These are phyloP conservation scores for Mola mola DNA, from an alignment of 2,113 vertebrate species.

Conservation along the genomic window DNA sequence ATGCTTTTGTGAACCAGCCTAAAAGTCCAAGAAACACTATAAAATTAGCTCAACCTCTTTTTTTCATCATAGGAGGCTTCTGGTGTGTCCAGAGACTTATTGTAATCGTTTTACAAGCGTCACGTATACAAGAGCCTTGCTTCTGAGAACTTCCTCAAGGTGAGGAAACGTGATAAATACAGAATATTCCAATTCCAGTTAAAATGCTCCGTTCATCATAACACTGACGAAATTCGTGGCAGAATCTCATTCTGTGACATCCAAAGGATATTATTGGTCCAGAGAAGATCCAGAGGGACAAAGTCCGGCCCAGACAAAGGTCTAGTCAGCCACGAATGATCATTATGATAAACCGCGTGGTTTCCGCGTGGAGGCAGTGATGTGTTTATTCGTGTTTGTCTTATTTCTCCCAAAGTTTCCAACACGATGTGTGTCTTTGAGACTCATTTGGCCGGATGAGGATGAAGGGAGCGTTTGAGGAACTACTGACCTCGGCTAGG, in stretches of 20 bases:
- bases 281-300: conserved; percentile 11
- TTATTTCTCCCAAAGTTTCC: background rate
- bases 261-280: conserved; percentile 11
- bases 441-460: conserved; percentile 21
- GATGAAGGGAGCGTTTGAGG: conserved; percentile 18
- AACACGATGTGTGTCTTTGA: conserved; percentile 5
- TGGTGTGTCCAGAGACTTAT: conserved; percentile 15
- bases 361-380: background rate
- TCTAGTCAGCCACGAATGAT: conserved; percentile 12
- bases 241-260: conserved; percentile 19
- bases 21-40: conserved; percentile 18
- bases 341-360: no score
- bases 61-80: background rate
- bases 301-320: conserved; percentile 11
- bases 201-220: conserved; percentile 18
- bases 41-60: conserved; percentile 9
- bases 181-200: conserved; percentile 18
- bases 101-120: conserved; percentile 32
- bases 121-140: no score
- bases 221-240: conserved; percentile 9
- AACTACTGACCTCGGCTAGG: conserved; percentile 44
- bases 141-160: no score
- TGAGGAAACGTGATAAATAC: conserved; percentile 28
- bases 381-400: conserved; percentile 8
- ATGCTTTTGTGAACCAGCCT: no score